A percentile compares a stretch with the other conserved stretches of the same genome.
Evolutionary conservation across 1,140 invertebrate species (phyloP).

Genomic region (Pseudachorutes palmiensis): DNA sequence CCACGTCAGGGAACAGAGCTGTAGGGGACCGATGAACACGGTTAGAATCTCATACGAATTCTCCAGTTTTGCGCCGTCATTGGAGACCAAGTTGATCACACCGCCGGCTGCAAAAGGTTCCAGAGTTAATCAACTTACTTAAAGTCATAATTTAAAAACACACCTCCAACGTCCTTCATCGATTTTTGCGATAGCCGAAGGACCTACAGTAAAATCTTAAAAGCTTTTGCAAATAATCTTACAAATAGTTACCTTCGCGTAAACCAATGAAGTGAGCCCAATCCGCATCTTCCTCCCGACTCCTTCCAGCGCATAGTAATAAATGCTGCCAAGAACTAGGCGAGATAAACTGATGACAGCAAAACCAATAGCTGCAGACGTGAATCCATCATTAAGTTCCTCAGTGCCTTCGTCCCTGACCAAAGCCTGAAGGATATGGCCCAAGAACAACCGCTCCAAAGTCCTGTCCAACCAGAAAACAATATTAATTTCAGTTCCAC

Average conservation of each 20-base stretch:
- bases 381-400: neutral
- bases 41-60: conserved; percentile 6
- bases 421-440: too few relatives aligned
- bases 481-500: too few relatives aligned
- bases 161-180: neutral
- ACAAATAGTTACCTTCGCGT: neutral
- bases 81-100: neutral
- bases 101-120: neutral
- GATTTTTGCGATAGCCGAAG: neutral
- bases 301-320: neutral
- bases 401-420: neutral
- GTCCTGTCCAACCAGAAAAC: neutral
- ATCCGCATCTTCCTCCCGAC: conserved; percentile 1
- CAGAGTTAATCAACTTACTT: neutral
- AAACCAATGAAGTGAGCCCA: neutral
- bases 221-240: neutral
- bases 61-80: conserved; percentile 1
- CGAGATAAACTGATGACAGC: neutral
- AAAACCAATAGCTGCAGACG: neutral
- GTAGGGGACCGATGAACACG: conserved; percentile 1
- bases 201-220: neutral
- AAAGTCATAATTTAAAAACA: neutral
- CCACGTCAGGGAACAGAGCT: conserved; percentile 4
- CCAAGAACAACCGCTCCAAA: neutral
- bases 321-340: neutral